Base-by-base conservation (phyloP, 30 jellyfish, hydroid and myxozoan species). In the Pseudorhiza aurosa region DNA sequence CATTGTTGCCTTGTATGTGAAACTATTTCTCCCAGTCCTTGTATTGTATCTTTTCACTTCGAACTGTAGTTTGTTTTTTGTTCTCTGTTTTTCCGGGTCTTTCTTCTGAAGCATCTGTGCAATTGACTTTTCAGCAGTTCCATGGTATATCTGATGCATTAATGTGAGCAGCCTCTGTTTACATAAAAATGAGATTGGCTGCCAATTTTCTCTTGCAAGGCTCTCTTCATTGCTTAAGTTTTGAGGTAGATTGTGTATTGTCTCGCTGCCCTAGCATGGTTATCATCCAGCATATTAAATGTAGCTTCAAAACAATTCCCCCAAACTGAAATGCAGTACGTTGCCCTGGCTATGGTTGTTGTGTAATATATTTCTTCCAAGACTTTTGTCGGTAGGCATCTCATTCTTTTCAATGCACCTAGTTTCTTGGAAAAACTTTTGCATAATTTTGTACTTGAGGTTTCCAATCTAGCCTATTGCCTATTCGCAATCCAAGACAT, bases 191-290 rank as follows among this genome's bases (percentile, higher is more conserved):
- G 78, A 74, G 64, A 74, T 37, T 39, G 87, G 87, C 87, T 74
- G 80, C 87, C 79, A 74, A 44, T 55, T 39, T 53, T 62, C 78
- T 74, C 65, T 53, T 1, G 64, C 76, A 6, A 74, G 75, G 77
- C 87, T 74, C 76, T 74, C 78, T 74, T 74, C 87, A 31, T 74
- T 50, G 87, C 76, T 74, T 74, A 49, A 35, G 89, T 57, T 45
- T 1, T 40, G 71, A 76, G 81, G 81, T 45, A 58, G 72, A 62
- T 76, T 76, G 89, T 76, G 70, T 76, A 76, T 58, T 55, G 75
- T 51, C 64, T 43, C 15, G 79, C 87, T 55, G 76, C 87, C 63
- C 87, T 74, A 28, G 89, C 83, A 58, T 76, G 82, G 82, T 76
- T 58, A 76, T 59, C 71, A 70, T 76, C 89, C 57, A 42, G 71